phyloP scores from a whole-genome alignment of 2,888 invertebrate species.

The Protonemura montana region DNA sequence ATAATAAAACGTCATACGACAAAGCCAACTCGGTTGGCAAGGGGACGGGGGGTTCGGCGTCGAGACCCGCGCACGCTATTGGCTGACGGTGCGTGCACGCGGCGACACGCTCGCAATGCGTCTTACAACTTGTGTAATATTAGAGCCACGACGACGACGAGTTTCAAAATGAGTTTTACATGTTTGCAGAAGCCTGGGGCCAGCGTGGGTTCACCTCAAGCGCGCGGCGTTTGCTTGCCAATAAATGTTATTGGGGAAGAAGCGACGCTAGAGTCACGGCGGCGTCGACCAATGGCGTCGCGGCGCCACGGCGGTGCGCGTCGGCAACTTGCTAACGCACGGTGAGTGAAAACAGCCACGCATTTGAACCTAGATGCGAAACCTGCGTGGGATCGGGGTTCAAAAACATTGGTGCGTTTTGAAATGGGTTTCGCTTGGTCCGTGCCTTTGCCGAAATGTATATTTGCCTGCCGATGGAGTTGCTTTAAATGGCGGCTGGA shows the following conservation, averaged over 20 bases:
- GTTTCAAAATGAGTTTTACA: constrained; percentile 52
- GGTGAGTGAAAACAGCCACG: background rate
- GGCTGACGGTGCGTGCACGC: background rate
- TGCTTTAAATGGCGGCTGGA: no score
- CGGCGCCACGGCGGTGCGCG: background rate
- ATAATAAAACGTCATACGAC: no score
- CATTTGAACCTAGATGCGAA: no score
- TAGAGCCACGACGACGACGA: constrained; percentile 21
- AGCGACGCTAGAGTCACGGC: background rate
- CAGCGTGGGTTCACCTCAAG: constrained; percentile 44
- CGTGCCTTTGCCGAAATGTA: no score
- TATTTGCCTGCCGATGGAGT: no score
- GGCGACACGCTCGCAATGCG: background rate
- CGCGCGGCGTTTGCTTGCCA: constrained; percentile 49
- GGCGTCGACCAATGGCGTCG: background rate
- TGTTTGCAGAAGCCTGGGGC: constrained; percentile 49
- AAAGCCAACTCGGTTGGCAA: no score
- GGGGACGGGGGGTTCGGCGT: no score
- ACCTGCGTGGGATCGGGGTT: no score
- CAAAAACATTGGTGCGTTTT: no score
- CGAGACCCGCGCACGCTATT: background rate
- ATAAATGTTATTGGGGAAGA: constrained; percentile 50
- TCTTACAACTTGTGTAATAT: constrained; percentile 25
- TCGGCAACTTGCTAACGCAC: background rate
- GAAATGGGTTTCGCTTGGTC: no score